Evolutionary conservation across 2,888 invertebrate species (phyloP).

Genomic region (Coleophora deauratella): DNA sequence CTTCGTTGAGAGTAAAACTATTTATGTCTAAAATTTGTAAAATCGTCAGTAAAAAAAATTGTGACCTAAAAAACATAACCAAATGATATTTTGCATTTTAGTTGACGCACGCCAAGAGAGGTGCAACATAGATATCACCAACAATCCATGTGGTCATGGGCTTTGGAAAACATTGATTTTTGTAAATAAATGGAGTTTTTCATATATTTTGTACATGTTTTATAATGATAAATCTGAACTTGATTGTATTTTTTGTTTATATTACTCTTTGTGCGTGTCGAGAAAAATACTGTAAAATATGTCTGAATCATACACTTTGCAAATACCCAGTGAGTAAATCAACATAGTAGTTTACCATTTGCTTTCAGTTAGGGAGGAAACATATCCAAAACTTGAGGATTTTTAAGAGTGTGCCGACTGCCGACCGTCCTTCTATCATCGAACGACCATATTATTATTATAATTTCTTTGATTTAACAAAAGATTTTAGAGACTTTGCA

Average conservation of each 20-base stretch:
- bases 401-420: too few relatives aligned
- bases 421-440: too few relatives aligned
- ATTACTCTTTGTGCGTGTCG: constrained; percentile 19
- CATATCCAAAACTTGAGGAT: too few relatives aligned
- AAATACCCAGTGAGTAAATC: constrained; percentile 41
- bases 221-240: constrained; percentile 55
- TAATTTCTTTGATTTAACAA: too few relatives aligned
- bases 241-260: constrained; percentile 38
- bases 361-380: too few relatives aligned
- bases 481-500: too few relatives aligned
- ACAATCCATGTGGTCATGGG: constrained; percentile 9
- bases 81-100: constrained; percentile 45
- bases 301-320: constrained; percentile 50
- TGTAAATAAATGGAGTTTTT: constrained; percentile 2
- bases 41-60: constrained; percentile 38
- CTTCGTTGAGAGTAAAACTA: constrained; percentile 23
- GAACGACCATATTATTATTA: too few relatives aligned
- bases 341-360: too few relatives aligned
- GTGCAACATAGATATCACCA: constrained; percentile 4
- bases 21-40: constrained; percentile 23
- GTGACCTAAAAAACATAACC: constrained; percentile 59
- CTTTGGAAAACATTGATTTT: too few relatives aligned
- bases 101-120: constrained; percentile 15
- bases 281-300: constrained; percentile 43
- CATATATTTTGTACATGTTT: constrained; percentile 30